These are phyloP conservation scores for Anorthoa munda DNA, from an alignment of 2,888 invertebrate species.

Conservation along the genomic window DNA sequence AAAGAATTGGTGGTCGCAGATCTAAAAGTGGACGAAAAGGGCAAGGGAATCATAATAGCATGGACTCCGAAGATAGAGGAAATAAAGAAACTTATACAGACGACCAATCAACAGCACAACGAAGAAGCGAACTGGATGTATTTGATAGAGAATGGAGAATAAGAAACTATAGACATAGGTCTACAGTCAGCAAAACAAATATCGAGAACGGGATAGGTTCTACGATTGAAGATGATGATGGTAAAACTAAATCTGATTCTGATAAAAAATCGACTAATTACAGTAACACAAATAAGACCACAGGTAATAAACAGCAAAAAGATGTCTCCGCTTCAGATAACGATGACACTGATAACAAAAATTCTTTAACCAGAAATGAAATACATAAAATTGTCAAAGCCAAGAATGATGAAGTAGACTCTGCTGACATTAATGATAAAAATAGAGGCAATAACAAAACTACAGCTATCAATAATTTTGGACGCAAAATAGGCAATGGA, in stretches of 20 bases:
- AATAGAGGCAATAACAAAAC: too few relatives aligned
- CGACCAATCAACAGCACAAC: neutral
- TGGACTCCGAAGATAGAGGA: neutral
- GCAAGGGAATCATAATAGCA: neutral
- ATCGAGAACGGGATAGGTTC: neutral
- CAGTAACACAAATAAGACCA: too few relatives aligned
- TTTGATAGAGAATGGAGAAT: neutral
- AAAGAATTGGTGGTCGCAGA: neutral
- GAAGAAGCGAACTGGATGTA: neutral
- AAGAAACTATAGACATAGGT: neutral
- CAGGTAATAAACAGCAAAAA: too few relatives aligned
- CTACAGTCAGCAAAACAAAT: neutral
- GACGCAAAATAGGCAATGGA: neutral
- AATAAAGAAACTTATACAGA: neutral
- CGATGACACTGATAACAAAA: too few relatives aligned
- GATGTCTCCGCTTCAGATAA: too few relatives aligned
- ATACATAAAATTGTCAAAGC: neutral
- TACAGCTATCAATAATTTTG: rapidly evolving
- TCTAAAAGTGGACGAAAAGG: neutral
- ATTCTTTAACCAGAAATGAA: neutral
- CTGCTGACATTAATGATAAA: neutral
- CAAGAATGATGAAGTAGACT: neutral
- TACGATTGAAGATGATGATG: neutral
- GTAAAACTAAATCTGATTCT: too few relatives aligned
- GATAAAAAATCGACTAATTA: too few relatives aligned